Percentiles rank a stretch among this genome's conserved stretches.
Conservation (phyloP, 2,113 vertebrate genomes). For the Gymnogyps californianus region DNA sequence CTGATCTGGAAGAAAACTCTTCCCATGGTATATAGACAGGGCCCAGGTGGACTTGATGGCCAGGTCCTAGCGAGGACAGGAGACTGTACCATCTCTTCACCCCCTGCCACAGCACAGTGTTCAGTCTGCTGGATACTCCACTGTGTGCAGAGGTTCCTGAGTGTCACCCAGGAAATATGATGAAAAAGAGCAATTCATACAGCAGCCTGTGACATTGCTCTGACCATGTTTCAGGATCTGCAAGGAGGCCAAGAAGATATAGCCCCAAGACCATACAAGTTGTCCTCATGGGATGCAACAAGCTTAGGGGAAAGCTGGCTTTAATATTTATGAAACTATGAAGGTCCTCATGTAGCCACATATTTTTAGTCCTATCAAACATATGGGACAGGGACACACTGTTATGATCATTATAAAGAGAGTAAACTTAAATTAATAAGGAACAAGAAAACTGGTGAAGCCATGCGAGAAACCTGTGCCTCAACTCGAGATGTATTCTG, state of each 20-base stretch:
- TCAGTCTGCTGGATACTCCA: background rate
- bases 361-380: background rate
- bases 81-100: background rate
- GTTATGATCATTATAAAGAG: background rate
- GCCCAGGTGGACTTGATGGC: background rate
- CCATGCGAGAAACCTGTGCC: background rate
- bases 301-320: background rate
- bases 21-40: background rate
- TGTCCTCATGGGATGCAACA: background rate
- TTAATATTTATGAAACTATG: background rate
- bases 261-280: no score
- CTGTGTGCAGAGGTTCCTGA: background rate
- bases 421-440: background rate
- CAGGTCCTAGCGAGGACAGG: background rate
- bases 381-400: background rate
- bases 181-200: background rate
- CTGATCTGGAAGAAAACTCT: background rate
- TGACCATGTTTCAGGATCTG: background rate
- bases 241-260: background rate
- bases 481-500: background rate
- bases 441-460: background rate
- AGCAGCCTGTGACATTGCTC: background rate
- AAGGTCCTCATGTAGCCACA: fast-evolving
- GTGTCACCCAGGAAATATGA: background rate
- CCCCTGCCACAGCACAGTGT: background rate